phyloP scores from a whole-genome alignment of 2,888 invertebrate genomes.

The Oxystoma pomonae region DNA sequence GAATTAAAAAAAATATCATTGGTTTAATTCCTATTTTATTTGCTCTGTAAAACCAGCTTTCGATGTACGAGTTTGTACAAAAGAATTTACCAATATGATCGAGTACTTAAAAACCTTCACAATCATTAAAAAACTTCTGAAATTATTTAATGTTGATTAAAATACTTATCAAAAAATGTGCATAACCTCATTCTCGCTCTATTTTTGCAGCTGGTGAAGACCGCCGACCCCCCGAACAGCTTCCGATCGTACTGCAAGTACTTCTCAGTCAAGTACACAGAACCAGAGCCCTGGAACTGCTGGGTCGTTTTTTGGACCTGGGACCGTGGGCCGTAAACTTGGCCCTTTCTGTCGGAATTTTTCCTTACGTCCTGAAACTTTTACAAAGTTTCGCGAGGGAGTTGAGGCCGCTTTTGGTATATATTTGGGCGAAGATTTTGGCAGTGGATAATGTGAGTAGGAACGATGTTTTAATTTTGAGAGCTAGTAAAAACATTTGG shows the following conservation, averaged over 20 bases:
- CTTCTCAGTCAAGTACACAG: conserved; percentile 78
- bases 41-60: too few species aligned
- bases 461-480: too few species aligned
- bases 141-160: background rate
- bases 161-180: too few species aligned
- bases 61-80: too few species aligned
- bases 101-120: too few species aligned
- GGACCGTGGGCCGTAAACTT: conserved; percentile 95
- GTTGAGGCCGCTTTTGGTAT: conserved; percentile 86
- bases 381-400: conserved; percentile 93
- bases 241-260: conserved; percentile 95
- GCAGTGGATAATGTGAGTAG: conserved; percentile 88
- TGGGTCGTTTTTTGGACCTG: conserved; percentile 91
- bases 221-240: conserved; percentile 88
- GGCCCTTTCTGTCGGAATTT: conserved; percentile 95
- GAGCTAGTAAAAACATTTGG: too few species aligned
- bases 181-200: too few species aligned
- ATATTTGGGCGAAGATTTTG: conserved; percentile 98
- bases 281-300: conserved; percentile 86
- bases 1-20: too few species aligned
- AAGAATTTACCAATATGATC: too few species aligned
- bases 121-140: background rate
- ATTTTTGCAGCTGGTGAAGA: conserved; percentile 55
- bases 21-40: too few species aligned
- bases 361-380: conserved; percentile 96